These are phyloP conservation scores for Drosophila bipectinata DNA, from an alignment of 1,140 invertebrate species.

Conservation along the genomic window DNA sequence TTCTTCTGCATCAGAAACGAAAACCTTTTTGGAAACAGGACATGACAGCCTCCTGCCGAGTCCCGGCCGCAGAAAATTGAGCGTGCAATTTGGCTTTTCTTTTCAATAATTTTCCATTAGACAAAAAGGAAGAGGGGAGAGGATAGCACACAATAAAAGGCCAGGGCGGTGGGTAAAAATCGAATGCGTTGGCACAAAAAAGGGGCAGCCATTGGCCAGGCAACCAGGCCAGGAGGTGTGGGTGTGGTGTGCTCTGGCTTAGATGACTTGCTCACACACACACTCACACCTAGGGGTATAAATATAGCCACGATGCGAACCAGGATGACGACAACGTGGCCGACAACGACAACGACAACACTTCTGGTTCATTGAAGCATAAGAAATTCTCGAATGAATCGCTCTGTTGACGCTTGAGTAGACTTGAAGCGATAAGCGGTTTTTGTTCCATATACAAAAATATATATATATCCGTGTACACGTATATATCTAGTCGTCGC, in stretches of 20 bases:
- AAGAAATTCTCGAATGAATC: constrained; percentile 83
- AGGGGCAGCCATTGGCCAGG: constrained; percentile 43
- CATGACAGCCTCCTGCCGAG: constrained; percentile 39
- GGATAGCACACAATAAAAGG: constrained; percentile 22
- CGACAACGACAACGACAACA: constrained; percentile 67
- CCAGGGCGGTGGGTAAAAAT: constrained; percentile 16
- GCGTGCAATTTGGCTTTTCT: constrained; percentile 73
- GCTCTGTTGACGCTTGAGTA: constrained; percentile 80
- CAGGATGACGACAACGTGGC: constrained; percentile 19
- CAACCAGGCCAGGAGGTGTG: constrained; percentile 8
- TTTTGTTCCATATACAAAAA: constrained; percentile 77
- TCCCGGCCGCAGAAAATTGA: constrained; percentile 57
- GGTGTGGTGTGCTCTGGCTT: constrained; percentile 5
- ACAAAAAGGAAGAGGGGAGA: constrained; percentile 43
- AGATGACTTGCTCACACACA: constrained; percentile 44
- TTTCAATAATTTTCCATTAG: constrained; percentile 79
- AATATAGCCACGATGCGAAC: constrained; percentile 54
- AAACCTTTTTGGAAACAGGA: constrained; percentile 51
- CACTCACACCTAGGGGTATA: constrained; percentile 25
- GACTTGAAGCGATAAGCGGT: constrained; percentile 82
- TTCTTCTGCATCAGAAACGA: constrained; percentile 57
- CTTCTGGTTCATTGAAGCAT: constrained; percentile 82
- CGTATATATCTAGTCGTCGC: constrained; percentile 56
- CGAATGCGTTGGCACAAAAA: constrained; percentile 59
- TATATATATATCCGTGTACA: constrained; percentile 11